These are phyloP conservation scores for Takifugu flavidus DNA, from an alignment of 2,113 vertebrate species.

Conservation along the genomic window DNA sequence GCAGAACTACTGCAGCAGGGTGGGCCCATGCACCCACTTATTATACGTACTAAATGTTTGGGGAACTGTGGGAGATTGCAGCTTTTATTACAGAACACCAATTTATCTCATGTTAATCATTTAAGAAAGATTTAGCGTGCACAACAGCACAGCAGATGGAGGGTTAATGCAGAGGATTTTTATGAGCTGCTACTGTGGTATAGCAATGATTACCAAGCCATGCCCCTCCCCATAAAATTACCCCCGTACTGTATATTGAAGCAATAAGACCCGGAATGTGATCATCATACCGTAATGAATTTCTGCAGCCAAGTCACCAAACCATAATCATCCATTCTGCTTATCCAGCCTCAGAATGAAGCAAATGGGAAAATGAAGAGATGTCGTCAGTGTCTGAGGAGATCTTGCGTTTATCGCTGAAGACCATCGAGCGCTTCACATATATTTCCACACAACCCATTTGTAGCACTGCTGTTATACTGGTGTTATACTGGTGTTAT, in stretches of 20 bases:
- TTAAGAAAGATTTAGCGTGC: slow-evolving; percentile 1
- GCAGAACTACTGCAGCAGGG: slow-evolving; percentile 32
- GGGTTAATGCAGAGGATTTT: slow-evolving; percentile 11
- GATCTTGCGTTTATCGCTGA: too few species aligned
- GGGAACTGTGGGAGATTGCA: slow-evolving; percentile 2
- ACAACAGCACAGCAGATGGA: slow-evolving; percentile 22
- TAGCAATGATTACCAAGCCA: slow-evolving; percentile 13
- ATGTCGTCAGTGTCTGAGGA: too few species aligned
- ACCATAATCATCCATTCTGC: background rate
- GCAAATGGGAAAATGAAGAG: too few species aligned
- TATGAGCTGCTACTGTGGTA: background rate
- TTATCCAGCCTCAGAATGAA: too few species aligned
- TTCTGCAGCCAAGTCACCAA: slow-evolving; percentile 1
- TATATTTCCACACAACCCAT: too few species aligned
- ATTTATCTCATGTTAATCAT: slow-evolving; percentile 13
- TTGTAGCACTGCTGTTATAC: too few species aligned
- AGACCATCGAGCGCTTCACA: too few species aligned
- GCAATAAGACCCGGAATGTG: background rate
- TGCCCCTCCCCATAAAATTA: slow-evolving; percentile 2
- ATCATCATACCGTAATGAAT: background rate
- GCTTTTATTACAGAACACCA: slow-evolving; percentile 14
- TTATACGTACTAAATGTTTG: too few species aligned
- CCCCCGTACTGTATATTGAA: background rate
- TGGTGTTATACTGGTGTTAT: too few species aligned
- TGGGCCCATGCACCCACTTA: slow-evolving; percentile 17